Base-by-base conservation (phyloP, 2,888 invertebrate genomes). In the Tetropium fuscum region DNA sequence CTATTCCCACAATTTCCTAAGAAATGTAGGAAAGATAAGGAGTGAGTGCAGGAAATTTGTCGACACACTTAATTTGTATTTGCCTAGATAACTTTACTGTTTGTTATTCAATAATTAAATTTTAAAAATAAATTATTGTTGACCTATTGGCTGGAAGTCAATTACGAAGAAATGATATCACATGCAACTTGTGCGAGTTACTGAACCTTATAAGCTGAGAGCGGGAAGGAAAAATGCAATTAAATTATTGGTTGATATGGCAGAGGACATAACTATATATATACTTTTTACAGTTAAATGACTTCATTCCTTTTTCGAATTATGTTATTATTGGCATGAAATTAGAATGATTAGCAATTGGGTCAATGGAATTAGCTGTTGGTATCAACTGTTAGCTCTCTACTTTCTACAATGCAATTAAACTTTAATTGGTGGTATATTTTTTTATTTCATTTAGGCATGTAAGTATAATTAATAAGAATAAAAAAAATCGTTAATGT, bases 91-190 rank as follows among this genome's bases (percentile, higher is more conserved):
- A 43, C 41, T 43, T 20, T 13, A 43, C 11, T 34, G 34, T 34
- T 34, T 34, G 7, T 34, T 34, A 34, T 43, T 43, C 22, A 22
- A 13, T 22, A 43, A 7, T 11, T 8, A 43, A 8, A 43, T 11
- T 11, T 8, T 11, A 43, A 20, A 13, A 10, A 32, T 13, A 32
- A 32, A 43, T 22, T 13, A 5, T 13, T 34, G 25, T 22, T 22
- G 41, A 43, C 41, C 41, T 43, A 43, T 43, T 25, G 41, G 20
- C 41, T 20, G 18, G 8, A 15, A 18, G n/a, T 38, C 8, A 38
- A 15, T 41, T 41, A 41, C 11, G 20, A 19, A 20, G 10, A 41
- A 19, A 19, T n/a, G 11, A 22, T 43, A 43, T 13, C 13, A 13
- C 22, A 20, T 13, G 4, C 34, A 11, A 13, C 34, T 34, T 13